Evolutionary conservation across 2,888 invertebrate species (phyloP), one percentile per base, ranked within the genome.

Genomic region (Anoncus sp.): DNA sequence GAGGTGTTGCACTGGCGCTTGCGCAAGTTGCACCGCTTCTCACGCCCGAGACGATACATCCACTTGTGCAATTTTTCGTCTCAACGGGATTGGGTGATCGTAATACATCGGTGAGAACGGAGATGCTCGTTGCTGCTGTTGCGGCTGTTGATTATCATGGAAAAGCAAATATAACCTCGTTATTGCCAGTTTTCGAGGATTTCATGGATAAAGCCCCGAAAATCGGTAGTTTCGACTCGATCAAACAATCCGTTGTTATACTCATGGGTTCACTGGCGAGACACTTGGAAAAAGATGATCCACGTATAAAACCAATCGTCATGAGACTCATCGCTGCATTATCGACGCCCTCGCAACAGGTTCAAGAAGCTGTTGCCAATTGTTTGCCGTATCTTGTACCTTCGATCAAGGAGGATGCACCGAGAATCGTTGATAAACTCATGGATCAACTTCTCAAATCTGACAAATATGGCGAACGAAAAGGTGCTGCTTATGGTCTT

Each of bases 231-330:
- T 97, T 95, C 90, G 99, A 99, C 92, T 96, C 97, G 14, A 97
- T 98, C 66, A 95, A 99, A 20, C 98, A 99, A 91, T 97, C 98
- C 79, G 98, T 99, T 69, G 98, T 99, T 69, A 97, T 99, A 89
- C 93, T 99, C 70, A 98, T 99, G 96, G 99, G 99, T 4, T 98
- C 97, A 0, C 93, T 99, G 84, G 99, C 99, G n/a, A 94, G 97
- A 51, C 98, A 99, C 94, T 94, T 99, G 86, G 97, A 97, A 85
- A 97, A 97, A 80, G 95, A 95, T 81, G 98, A 99, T 92, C 94
- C 95, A 3, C 93, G 98, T 87, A 96, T 99, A 84, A 96, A 97
- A 88, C 98, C 99, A n/a, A 99, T 99, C 87, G 96, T 99, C 9
- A 94, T 95, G 85, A 94, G 98, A 75, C 93, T 99, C 55, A 95